A percentile compares a stretch with the other conserved stretches of the same genome.
These are phyloP conservation scores for Drosophila hawaiiensis DNA, from an alignment of 2,888 invertebrate genomes.

Conservation along the genomic window DNA sequence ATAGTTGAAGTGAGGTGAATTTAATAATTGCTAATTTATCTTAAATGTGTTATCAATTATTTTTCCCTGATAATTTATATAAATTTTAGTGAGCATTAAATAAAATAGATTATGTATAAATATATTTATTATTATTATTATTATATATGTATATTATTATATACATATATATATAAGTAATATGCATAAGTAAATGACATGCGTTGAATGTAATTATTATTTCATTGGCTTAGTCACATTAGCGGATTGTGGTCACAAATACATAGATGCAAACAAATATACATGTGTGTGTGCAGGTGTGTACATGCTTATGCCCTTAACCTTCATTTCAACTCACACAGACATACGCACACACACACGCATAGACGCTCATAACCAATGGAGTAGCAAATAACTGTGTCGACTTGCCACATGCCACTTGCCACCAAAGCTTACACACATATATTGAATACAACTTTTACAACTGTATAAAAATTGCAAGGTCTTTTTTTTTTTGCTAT, in stretches of 20 bases:
- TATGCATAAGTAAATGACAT: neutral
- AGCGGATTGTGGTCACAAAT: constrained; percentile 28
- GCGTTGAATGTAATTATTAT: neutral
- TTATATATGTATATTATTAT: too few species aligned
- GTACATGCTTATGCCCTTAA: constrained; percentile 45
- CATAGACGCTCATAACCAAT: constrained; percentile 67
- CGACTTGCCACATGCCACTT: constrained; percentile 43
- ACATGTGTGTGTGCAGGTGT: neutral
- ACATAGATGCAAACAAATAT: constrained; percentile 5
- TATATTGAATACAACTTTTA: constrained; percentile 80
- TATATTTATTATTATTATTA: too few species aligned
- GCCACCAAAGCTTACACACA: constrained; percentile 51
- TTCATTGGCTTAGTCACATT: constrained; percentile 30
- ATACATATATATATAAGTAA: neutral
- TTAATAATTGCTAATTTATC: neutral
- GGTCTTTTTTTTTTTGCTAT: constrained; percentile 60
- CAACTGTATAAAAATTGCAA: constrained; percentile 75
- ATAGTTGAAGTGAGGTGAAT: neutral
- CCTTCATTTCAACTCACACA: constrained; percentile 47
- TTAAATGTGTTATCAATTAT: neutral
- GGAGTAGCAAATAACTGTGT: constrained; percentile 75
- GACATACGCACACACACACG: neutral
- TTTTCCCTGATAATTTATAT: neutral
- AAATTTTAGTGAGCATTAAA: neutral
- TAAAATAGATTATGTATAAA: too few species aligned